Base-by-base conservation (phyloP, 2,888 invertebrate species). In the Palloptera scutellata region DNA sequence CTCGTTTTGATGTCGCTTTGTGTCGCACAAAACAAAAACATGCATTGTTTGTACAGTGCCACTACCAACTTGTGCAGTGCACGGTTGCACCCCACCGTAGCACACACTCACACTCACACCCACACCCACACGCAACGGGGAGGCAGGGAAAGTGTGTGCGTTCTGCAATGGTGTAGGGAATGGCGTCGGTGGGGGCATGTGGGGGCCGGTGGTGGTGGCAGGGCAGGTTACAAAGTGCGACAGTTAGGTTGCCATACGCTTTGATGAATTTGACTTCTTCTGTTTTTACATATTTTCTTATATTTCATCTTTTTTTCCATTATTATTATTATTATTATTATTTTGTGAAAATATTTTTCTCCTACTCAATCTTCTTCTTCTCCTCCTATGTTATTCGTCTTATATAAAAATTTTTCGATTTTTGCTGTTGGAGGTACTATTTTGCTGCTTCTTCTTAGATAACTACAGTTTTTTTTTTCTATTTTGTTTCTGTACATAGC, bases 191-290 rank as follows among this genome's bases (percentile, higher is more conserved):
- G 54, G 4, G 15, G 63, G 48, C 10, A 48, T 45, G 30, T 30
- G 30, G 30, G 30, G 48, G 15, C 12, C 42, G 15, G 15, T 4
- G 61, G 15, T 10, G n/a, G n/a, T 17, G n/a, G 42, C 43, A 17
- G 61, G 40, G 64, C 8, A 12, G 45, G 61, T 57, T 67, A 40
- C 30, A 45, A 40, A 58, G 67, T 60, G 70, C 67, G 71, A 68
- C 66, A 64, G 65, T 69, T 64, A 69, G 30, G 63, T 67, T 67
- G 70, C 64, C 66, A 64, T 60, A 67, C 64, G 64, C 68, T 70
- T 43, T 70, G 66, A 70, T 70, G 70, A 70, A 73, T 71, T 70
- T 67, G 66, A 70, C 66, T 69, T 68, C 62, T 55, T 67, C 58
- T 54, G 48, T 59, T 69, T 63, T 66, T n/a, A 30, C 12, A 8